Percentiles rank a stretch among this genome's conserved stretches.
These are phyloP conservation scores for Hippoglossus hippoglossus DNA, from an alignment of 2,797 vertebrate genomes.

Conservation along the genomic window DNA sequence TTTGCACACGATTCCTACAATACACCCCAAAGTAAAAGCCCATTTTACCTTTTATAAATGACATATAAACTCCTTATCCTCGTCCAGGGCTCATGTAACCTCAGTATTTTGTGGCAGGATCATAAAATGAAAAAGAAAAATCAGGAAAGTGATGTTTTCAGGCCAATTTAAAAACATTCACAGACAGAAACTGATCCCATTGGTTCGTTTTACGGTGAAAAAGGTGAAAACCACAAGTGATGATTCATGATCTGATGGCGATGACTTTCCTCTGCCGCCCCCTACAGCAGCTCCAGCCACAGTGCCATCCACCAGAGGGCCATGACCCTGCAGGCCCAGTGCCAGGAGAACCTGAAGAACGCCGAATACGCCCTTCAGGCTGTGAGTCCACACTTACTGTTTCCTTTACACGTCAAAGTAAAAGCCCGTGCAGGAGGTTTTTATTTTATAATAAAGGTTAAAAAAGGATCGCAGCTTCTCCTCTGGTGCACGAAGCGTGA, in stretches of 20 bases:
- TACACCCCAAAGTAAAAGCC: too few species aligned
- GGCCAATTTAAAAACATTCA: too few species aligned
- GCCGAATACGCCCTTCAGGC: conserved; percentile 69
- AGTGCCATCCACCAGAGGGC: conserved; percentile 67
- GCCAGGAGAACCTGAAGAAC: conserved; percentile 77
- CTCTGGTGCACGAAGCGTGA: conserved; percentile 12
- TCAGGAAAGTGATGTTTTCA: too few species aligned
- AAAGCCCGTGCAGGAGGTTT: not conserved
- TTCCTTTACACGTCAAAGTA: too few species aligned
- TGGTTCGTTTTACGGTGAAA: too few species aligned
- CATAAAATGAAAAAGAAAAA: too few species aligned
- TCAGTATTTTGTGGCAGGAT: too few species aligned
- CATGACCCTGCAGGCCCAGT: conserved; percentile 68
- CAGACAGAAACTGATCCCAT: too few species aligned
- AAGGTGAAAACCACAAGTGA: not conserved
- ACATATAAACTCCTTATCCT: too few species aligned
- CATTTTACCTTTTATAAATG: too few species aligned
- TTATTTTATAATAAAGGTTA: not conserved
- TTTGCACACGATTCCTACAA: too few species aligned
- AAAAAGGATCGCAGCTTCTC: not conserved
- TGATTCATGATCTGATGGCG: not conserved
- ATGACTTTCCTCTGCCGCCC: conserved; percentile 32
- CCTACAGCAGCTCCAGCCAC: conserved; percentile 38
- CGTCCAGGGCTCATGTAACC: too few species aligned
- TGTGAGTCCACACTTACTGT: conserved; percentile 64